Percentiles rank a stretch among this genome's conserved stretches.
phyloP scores from a whole-genome alignment of 2,113 vertebrate species.

The Mustelus asterias region DNA sequence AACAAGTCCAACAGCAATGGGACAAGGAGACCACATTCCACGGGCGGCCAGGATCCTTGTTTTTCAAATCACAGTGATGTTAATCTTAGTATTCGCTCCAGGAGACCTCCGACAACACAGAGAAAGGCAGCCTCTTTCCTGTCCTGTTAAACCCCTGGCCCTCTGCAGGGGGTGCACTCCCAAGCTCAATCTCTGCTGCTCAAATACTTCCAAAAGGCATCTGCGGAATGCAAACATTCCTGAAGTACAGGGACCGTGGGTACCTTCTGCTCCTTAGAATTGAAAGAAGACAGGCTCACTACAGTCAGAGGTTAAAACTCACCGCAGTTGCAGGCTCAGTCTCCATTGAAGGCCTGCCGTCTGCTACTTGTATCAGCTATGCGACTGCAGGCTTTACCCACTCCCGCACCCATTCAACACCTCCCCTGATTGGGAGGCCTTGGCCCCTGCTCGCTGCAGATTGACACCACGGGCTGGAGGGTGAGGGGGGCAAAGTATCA shows the following conservation, averaged over 20 bases:
- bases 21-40: background rate
- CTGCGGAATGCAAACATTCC: constrained; percentile 24
- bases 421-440: background rate
- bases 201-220: background rate
- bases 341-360: background rate
- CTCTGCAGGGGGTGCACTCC: background rate
- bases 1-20: background rate
- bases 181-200: background rate
- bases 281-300: background rate
- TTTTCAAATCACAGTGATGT: background rate
- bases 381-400: too few species aligned
- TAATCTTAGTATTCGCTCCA: background rate
- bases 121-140: background rate
- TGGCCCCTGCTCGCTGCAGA: background rate
- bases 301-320: background rate
- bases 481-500: too few species aligned
- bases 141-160: background rate
- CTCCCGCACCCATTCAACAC: background rate
- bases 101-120: background rate
- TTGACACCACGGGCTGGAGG: background rate
- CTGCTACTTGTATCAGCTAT: background rate
- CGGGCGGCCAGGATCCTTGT: background rate
- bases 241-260: background rate
- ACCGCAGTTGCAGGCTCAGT: background rate
- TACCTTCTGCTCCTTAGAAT: background rate